phyloP scores from a whole-genome alignment of 2,797 vertebrate genomes.

The Buceros bicornis region DNA sequence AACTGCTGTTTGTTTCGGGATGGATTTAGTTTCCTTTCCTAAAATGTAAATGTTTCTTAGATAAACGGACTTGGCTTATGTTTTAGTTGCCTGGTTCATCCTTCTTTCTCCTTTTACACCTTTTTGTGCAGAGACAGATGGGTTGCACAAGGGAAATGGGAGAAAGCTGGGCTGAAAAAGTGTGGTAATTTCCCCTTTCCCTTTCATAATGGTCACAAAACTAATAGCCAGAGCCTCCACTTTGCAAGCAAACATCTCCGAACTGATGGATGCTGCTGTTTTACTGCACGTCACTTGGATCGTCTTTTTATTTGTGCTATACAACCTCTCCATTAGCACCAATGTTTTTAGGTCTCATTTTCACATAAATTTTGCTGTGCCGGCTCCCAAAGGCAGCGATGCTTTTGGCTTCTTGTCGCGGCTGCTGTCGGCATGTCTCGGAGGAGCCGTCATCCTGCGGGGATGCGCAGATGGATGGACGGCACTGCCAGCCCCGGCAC shows the following conservation, averaged over 20 bases:
- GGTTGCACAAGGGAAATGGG: neutral
- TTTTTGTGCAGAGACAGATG: neutral
- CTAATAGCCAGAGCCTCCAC: neutral
- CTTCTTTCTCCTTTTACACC: neutral
- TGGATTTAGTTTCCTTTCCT: neutral
- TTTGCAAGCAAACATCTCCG: neutral
- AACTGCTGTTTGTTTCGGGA: neutral
- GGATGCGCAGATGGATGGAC: neutral
- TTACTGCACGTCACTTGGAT: neutral
- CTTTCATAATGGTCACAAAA: neutral
- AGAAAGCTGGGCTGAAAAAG: neutral
- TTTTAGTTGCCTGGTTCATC: neutral
- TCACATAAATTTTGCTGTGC: neutral
- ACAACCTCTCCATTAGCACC: constrained; percentile 31
- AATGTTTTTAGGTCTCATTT: neutral
- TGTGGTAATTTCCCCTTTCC: neutral
- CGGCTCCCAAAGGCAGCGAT: neutral
- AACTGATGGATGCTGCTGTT: constrained; percentile 7
- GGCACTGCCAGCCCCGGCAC: neutral
- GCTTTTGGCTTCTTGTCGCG: neutral
- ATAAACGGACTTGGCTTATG: neutral
- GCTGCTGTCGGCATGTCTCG: neutral
- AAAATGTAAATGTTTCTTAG: neutral
- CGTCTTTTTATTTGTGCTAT: neutral
- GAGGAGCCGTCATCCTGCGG: neutral